Percentiles rank a stretch among this genome's conserved stretches.
phyloP scores from a whole-genome alignment of 2,113 vertebrate species.

The Felis chaus region DNA sequence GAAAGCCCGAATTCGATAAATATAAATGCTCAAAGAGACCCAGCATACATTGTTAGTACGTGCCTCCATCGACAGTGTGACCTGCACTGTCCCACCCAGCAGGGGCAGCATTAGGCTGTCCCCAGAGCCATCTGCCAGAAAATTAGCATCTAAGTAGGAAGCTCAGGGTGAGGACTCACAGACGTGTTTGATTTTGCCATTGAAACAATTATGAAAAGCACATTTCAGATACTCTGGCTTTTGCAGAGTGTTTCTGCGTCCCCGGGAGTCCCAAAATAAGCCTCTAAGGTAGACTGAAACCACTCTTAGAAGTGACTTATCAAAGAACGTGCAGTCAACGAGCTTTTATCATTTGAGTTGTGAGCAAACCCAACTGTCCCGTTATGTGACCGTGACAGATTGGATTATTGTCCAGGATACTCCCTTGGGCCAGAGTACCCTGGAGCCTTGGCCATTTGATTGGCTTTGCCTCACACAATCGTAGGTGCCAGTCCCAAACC shows the following conservation, averaged over 20 bases:
- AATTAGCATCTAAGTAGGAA: background rate
- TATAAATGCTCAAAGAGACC: background rate
- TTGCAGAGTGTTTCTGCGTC: background rate
- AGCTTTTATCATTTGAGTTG: background rate
- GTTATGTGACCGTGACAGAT: background rate
- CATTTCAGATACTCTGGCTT: background rate
- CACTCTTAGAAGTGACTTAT: background rate
- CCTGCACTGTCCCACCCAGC: background rate
- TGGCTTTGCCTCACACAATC: background rate
- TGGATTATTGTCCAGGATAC: background rate
- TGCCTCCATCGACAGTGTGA: no score
- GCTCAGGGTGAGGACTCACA: background rate
- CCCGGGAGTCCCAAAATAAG: background rate
- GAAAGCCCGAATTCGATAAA: background rate
- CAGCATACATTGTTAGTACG: rapidly evolving
- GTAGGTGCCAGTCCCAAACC: background rate
- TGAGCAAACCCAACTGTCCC: background rate
- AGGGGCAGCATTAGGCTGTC: background rate
- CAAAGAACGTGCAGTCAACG: background rate
- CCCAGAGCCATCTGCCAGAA: background rate
- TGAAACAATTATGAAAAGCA: background rate
- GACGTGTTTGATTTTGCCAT: background rate
- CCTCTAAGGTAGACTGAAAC: background rate
- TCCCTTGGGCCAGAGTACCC: background rate
- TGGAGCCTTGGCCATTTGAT: background rate